Evolutionary conservation across 2,113 vertebrate genomes (phyloP).

Genomic region (Chunga burmeisteri): DNA sequence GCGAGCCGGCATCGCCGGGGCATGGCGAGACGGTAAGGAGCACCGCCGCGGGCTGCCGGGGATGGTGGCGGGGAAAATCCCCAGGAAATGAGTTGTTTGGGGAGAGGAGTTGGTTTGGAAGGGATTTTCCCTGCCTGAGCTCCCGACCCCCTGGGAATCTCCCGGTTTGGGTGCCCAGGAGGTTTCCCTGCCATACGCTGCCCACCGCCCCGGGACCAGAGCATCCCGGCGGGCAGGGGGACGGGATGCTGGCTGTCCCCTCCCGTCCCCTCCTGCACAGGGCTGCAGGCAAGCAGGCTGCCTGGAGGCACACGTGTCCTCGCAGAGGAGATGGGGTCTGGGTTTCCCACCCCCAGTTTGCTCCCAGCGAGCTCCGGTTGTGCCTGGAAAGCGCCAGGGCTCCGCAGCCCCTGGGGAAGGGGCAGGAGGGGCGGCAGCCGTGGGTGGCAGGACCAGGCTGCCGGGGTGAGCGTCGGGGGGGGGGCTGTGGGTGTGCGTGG

Average conservation of each 20-base stretch:
- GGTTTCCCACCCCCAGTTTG: background rate
- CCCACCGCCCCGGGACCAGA: rapidly evolving
- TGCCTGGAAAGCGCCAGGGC: background rate
- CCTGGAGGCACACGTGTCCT: background rate
- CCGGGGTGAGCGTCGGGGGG: rapidly evolving
- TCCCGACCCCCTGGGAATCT: background rate
- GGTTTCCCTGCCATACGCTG: background rate
- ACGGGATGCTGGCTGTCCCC: background rate
- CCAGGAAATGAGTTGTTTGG: rapidly evolving
- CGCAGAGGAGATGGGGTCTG: background rate
- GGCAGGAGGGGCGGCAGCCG: background rate
- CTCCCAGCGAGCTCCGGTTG: background rate
- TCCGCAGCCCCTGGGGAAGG: background rate
- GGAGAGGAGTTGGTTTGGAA: background rate
- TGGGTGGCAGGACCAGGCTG: background rate
- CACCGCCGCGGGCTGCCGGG: rapidly evolving
- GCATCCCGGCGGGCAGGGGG: rapidly evolving
- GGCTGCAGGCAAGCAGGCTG: background rate
- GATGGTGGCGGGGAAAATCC: rapidly evolving
- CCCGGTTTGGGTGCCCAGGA: background rate
- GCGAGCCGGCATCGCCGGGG: conserved; percentile 5
- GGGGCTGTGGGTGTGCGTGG: background rate
- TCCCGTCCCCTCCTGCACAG: background rate
- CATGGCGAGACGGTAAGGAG: conserved; percentile 71
- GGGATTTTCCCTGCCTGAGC: background rate